phyloP scores from a whole-genome alignment of 1,140 invertebrate species.

The Drosophila punjabiensis region DNA sequence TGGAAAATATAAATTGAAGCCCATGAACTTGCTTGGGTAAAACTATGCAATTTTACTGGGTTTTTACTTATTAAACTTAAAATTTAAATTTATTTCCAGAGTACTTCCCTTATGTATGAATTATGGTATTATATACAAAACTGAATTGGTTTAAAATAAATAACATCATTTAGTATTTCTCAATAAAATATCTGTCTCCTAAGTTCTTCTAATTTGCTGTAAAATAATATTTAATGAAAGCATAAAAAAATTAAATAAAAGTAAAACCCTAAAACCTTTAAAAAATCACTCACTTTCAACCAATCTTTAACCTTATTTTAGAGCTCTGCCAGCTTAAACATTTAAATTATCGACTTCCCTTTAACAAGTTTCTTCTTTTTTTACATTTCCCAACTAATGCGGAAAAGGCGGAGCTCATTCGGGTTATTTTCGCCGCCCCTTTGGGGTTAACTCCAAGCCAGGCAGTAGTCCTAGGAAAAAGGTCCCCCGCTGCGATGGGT shows the following conservation, averaged over 20 bases:
- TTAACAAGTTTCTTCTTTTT: constrained; percentile 17
- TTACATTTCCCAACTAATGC: constrained; percentile 49
- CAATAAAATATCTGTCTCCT: background rate
- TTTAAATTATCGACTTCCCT: constrained; percentile 18
- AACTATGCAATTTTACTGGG: background rate
- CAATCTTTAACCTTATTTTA: background rate
- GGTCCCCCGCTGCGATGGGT: constrained; percentile 71
- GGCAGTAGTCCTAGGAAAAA: constrained; percentile 21
- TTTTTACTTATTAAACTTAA: background rate
- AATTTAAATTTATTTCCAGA: too few relatives aligned
- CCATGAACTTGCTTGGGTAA: constrained; percentile 11
- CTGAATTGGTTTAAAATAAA: too few relatives aligned
- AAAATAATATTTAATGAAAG: background rate
- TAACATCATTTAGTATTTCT: too few relatives aligned
- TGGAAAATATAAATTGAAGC: constrained; percentile 6
- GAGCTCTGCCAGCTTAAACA: constrained; percentile 3
- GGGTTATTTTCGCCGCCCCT: constrained; percentile 28
- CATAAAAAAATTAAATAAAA: background rate
- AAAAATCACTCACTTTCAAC: background rate
- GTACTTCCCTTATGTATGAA: too few relatives aligned
- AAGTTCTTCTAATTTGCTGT: background rate
- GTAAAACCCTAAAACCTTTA: too few relatives aligned
- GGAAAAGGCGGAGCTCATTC: constrained; percentile 69
- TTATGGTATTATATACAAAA: too few relatives aligned
- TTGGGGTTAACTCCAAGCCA: constrained; percentile 29